phyloP scores from a whole-genome alignment of 2,888 invertebrate genomes.

The Strigamia crassipes region DNA sequence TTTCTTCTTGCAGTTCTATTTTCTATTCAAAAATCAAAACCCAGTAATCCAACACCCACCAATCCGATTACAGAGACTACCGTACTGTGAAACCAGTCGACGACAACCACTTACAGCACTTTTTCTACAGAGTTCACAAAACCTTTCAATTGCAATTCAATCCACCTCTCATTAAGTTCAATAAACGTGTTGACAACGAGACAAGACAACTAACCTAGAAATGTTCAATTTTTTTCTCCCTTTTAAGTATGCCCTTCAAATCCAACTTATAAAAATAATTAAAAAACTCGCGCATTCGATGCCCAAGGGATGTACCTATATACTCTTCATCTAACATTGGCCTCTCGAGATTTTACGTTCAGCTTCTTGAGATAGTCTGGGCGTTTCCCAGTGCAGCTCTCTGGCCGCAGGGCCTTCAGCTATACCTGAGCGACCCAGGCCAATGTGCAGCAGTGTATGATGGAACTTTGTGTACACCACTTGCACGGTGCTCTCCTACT shows the following conservation, averaged over 20 bases:
- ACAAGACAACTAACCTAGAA: too few species aligned
- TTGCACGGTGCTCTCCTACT: neutral
- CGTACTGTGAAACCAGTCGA: too few species aligned
- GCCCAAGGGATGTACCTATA: neutral
- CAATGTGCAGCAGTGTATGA: conserved; percentile 33
- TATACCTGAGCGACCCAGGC: conserved; percentile 37
- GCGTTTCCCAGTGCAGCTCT: conserved; percentile 23
- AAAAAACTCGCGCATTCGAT: neutral
- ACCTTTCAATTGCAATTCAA: too few species aligned
- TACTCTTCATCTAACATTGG: neutral
- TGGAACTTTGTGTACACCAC: neutral
- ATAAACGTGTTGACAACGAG: too few species aligned
- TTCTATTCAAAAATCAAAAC: too few species aligned
- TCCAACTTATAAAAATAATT: neutral
- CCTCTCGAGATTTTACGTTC: neutral
- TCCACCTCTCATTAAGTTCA: too few species aligned
- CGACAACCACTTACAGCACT: too few species aligned
- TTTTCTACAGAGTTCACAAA: too few species aligned
- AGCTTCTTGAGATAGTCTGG: neutral
- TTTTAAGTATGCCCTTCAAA: neutral
- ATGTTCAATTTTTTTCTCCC: too few species aligned
- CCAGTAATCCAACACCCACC: too few species aligned
- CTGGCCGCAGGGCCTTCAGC: neutral
- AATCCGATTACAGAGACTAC: too few species aligned
- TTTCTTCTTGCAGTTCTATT: too few species aligned